A percentile compares a stretch with the other conserved stretches of the same genome.
Conservation (phyloP, 53 echinoderm and acorn worm genomes). For the Astropecten irregularis region DNA sequence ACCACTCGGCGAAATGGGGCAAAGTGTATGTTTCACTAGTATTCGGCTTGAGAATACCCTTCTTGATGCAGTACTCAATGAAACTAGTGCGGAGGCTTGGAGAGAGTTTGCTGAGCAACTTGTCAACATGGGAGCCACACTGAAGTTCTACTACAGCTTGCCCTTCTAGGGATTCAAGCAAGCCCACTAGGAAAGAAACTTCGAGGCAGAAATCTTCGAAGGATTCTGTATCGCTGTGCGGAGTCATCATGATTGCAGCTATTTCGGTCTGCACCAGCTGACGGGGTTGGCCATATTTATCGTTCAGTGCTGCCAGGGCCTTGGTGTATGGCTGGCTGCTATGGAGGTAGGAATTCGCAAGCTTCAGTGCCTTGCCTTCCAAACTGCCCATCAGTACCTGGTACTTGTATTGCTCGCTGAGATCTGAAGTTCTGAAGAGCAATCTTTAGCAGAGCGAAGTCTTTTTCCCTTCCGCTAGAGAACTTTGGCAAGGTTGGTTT, state of each 20-base stretch:
- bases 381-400: slow-evolving; percentile 7
- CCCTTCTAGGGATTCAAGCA: slow-evolving; percentile 7
- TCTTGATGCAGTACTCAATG: slow-evolving; percentile 22
- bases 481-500: neutral
- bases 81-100: too few species aligned
- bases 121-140: slow-evolving; percentile 33
- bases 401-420: slow-evolving; percentile 13
- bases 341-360: neutral
- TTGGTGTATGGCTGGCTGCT: neutral
- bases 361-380: slow-evolving; percentile 7
- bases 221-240: neutral
- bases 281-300: slow-evolving; percentile 16
- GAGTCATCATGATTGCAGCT: neutral
- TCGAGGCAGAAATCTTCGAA: neutral
- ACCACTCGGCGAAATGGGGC: neutral
- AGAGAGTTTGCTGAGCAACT: neutral
- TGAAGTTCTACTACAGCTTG: neutral
- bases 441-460: slow-evolving; percentile 11
- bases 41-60: neutral
- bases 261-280: slow-evolving; percentile 7
- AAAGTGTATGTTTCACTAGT: slow-evolving; percentile 5
- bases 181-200: neutral
- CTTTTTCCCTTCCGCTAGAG: neutral
- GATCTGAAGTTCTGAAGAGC: neutral
- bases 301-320: neutral